Percentiles rank a stretch among this genome's conserved stretches.
These are phyloP conservation scores for Synergus umbraculus DNA, from an alignment of 2,888 invertebrate genomes.

Conservation along the genomic window DNA sequence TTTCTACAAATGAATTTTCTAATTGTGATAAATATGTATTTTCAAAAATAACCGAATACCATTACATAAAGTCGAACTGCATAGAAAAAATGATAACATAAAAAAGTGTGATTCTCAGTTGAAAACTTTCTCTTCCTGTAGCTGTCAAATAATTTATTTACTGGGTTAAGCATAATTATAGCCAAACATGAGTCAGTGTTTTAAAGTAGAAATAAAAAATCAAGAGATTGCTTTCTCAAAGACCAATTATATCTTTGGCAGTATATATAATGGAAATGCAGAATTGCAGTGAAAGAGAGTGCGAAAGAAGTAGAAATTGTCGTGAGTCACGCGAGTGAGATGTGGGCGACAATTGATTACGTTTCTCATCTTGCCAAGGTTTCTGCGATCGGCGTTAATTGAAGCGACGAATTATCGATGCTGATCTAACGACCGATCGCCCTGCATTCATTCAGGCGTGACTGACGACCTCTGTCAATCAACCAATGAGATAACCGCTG, in stretches of 20 bases:
- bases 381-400: conserved; percentile 44
- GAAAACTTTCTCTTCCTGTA: conserved; percentile 30
- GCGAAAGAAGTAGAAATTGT: conserved; percentile 9
- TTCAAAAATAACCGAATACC: too few relatives aligned
- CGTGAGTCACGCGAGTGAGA: conserved; percentile 26
- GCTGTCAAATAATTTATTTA: conserved; percentile 35
- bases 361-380: conserved; percentile 2
- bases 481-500: conserved; percentile 14
- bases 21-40: too few relatives aligned
- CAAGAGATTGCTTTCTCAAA: conserved; percentile 17
- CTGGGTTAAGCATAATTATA: conserved; percentile 16
- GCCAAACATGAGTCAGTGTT: neutral
- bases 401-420: conserved; percentile 45
- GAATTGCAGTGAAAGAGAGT: conserved; percentile 17
- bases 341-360: conserved; percentile 27
- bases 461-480: conserved; percentile 37
- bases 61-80: neutral
- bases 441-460: conserved; percentile 35
- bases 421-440: conserved; percentile 32
- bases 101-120: neutral
- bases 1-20: too few relatives aligned
- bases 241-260: conserved; percentile 29
- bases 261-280: conserved; percentile 28
- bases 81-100: neutral
- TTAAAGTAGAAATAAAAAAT: conserved; percentile 1